phyloP scores from a whole-genome alignment of 2,888 invertebrate species.

The Drosophila tanythrix region DNA sequence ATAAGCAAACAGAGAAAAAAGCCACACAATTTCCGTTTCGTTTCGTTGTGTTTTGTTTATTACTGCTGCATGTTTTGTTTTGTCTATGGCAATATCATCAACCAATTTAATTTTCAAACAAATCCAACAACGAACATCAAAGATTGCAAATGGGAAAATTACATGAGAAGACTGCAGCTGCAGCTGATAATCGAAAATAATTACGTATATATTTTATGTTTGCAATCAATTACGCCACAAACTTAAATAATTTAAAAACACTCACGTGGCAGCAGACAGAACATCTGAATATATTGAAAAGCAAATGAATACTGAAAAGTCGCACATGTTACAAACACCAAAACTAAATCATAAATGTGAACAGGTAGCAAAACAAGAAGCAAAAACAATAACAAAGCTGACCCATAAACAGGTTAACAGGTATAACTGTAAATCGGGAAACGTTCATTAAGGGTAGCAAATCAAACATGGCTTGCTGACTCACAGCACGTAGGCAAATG shows the following conservation, averaged over 20 bases:
- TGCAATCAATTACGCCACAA: conserved; percentile 43
- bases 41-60: conserved; percentile 12
- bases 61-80: conserved; percentile 57
- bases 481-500: conserved; percentile 72
- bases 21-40: conserved; percentile 63
- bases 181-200: conserved; percentile 31
- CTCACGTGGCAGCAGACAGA: conserved; percentile 73
- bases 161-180: conserved; percentile 31
- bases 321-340: conserved; percentile 9
- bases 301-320: conserved; percentile 44
- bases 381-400: conserved; percentile 50
- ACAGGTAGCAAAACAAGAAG: conserved; percentile 38
- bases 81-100: conserved; percentile 49
- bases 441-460: conserved; percentile 59
- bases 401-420: conserved; percentile 49
- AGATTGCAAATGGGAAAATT: conserved; percentile 47
- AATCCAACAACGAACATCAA: conserved; percentile 39
- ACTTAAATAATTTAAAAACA: conserved; percentile 32
- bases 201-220: conserved; percentile 15
- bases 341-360: conserved; percentile 3
- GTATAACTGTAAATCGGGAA: conserved; percentile 27
- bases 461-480: conserved; percentile 65
- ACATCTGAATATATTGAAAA: conserved; percentile 45
- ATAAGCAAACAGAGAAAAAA: conserved; percentile 60
- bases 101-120: conserved; percentile 59